Percentiles rank a stretch among this genome's conserved stretches.
Conservation (phyloP, 2,888 invertebrate species). For the Tuta absoluta region DNA sequence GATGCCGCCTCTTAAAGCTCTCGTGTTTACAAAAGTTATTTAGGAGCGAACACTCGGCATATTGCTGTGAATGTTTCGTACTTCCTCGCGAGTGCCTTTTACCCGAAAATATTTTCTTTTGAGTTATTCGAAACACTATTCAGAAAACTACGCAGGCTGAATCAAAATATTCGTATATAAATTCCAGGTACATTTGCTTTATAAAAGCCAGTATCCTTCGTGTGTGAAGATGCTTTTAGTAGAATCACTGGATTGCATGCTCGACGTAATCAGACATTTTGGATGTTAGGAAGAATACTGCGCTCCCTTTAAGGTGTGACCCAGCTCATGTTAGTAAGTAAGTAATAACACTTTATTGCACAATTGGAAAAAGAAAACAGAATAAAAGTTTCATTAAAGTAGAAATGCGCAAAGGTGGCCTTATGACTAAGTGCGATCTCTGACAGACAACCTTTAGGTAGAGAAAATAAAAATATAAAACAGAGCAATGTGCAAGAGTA, state of each 20-base stretch:
- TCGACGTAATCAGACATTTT: slow-evolving; percentile 51
- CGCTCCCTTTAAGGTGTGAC: slow-evolving; percentile 52
- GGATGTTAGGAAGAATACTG: slow-evolving; percentile 52
- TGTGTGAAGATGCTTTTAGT: slow-evolving; percentile 66
- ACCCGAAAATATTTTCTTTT: slow-evolving; percentile 59
- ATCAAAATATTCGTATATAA: slow-evolving; percentile 58
- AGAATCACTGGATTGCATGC: slow-evolving; percentile 73
- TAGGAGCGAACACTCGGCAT: slow-evolving; percentile 54
- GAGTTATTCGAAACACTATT: slow-evolving; percentile 60
- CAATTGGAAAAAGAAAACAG: too few relatives aligned
- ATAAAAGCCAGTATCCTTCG: slow-evolving; percentile 49
- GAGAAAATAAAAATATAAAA: too few relatives aligned
- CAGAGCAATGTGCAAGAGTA: too few relatives aligned
- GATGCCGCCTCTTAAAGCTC: slow-evolving; percentile 52
- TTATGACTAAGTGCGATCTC: too few relatives aligned
- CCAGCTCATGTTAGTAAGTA: slow-evolving; percentile 43
- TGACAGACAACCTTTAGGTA: too few relatives aligned
- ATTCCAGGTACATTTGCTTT: slow-evolving; percentile 48
- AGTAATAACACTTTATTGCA: too few relatives aligned
- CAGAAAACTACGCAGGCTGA: slow-evolving; percentile 55
- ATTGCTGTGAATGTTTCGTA: slow-evolving; percentile 65
- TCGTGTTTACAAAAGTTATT: slow-evolving; percentile 66
- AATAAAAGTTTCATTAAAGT: too few relatives aligned
- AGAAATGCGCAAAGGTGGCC: too few relatives aligned
- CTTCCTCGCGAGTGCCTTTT: slow-evolving; percentile 44